These are phyloP conservation scores for Lindbergichthys nudifrons DNA, from an alignment of 2,797 vertebrate genomes.

Conservation along the genomic window DNA sequence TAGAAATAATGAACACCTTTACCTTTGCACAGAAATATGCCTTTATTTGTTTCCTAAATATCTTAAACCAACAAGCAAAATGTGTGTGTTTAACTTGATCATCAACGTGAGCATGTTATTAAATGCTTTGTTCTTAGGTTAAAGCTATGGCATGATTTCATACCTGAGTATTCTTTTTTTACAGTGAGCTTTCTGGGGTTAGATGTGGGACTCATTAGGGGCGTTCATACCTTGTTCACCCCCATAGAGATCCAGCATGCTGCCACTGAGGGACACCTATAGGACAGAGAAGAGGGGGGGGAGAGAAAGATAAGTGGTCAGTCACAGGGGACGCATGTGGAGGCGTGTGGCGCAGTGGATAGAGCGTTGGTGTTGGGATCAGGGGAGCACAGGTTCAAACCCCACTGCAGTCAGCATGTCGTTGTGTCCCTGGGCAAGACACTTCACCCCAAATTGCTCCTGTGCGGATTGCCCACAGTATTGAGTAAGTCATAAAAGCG, in stretches of 20 bases:
- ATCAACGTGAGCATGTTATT: conserved; percentile 19
- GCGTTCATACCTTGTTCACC: conserved; percentile 91
- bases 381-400: too few species aligned
- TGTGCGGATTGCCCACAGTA: too few species aligned
- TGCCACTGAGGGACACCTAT: conserved; percentile 87
- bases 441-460: too few species aligned
- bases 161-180: conserved; percentile 95
- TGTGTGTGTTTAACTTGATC: conserved; percentile 17
- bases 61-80: not conserved
- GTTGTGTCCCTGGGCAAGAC: too few species aligned
- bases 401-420: too few species aligned
- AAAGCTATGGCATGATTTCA: conserved; percentile 71
- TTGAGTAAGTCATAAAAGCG: too few species aligned
- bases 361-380: too few species aligned
- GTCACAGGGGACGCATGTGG: not conserved
- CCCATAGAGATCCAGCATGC: conserved; percentile 94
- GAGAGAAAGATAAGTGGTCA: conserved; percentile 34
- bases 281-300: conserved; percentile 22
- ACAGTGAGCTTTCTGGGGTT: conserved; percentile 89
- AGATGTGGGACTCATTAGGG: conserved; percentile 90
- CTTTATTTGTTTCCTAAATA: not conserved
- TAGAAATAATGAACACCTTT: not conserved
- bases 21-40: not conserved
- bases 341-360: too few species aligned
- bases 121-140: conserved; percentile 46